A percentile compares a stretch with the other conserved stretches of the same genome.
Evolutionary conservation across 37 sponge, comb jelly and placozoan genomes (phyloP).

Genomic region (Trichoplax adhaerens): DNA sequence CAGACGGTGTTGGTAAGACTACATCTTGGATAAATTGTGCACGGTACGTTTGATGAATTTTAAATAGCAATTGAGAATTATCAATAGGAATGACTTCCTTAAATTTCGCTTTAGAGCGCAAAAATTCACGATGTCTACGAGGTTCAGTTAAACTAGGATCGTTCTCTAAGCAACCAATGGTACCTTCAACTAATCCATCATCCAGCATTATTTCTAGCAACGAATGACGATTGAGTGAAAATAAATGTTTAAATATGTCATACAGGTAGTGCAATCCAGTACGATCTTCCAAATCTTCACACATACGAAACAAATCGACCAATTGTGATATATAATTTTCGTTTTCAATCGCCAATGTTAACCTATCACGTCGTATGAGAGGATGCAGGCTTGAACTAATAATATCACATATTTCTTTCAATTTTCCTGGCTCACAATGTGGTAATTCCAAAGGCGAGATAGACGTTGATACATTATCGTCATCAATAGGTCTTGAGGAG

Average conservation of each 20-base stretch:
- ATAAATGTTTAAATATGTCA: constrained; percentile 68
- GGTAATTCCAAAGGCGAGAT: constrained; percentile 62
- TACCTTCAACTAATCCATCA: constrained; percentile 12
- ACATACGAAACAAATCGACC: constrained; percentile 85
- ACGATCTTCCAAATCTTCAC: constrained; percentile 80
- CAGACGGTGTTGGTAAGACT: constrained; percentile 80
- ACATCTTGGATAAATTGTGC: constrained; percentile 84
- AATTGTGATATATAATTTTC: constrained; percentile 64
- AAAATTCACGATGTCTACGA: constrained; percentile 58
- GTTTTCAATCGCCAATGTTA: constrained; percentile 40
- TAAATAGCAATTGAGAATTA: constrained; percentile 48
- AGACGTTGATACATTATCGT: not conserved
- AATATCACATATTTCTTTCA: constrained; percentile 46
- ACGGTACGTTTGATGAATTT: constrained; percentile 71
- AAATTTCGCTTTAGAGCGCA: constrained; percentile 41
- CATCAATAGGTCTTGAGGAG: too few species aligned
- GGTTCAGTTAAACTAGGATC: constrained; percentile 45
- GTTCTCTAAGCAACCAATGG: constrained; percentile 81
- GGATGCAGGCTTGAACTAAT: constrained; percentile 16
- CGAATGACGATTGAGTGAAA: constrained; percentile 58
- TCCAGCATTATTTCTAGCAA: constrained; percentile 46
- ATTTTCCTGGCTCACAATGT: constrained; percentile 64
- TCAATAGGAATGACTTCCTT: constrained; percentile 73
- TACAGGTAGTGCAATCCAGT: constrained; percentile 67
- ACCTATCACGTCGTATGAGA: constrained; percentile 12